Percentiles rank a stretch among this genome's conserved stretches.
Evolutionary conservation across 2,113 vertebrate species (phyloP).

Genomic region (Rhadina sibilatrix): DNA sequence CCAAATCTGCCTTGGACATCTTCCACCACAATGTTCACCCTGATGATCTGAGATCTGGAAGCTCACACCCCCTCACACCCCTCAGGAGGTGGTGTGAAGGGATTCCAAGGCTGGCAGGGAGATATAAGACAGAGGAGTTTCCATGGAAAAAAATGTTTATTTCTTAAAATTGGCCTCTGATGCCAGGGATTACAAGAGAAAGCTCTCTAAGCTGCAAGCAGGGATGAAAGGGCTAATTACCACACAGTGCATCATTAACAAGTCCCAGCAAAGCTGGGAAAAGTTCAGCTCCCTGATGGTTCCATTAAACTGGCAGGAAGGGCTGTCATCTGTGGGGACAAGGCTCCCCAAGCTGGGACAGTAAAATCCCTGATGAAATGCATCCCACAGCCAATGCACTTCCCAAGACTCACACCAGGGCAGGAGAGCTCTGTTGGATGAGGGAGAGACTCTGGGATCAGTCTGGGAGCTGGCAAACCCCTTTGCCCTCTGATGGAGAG

Average conservation of each 20-base stretch:
- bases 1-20: conserved; percentile 76
- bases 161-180: not conserved
- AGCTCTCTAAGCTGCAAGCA: not conserved
- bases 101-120: not conserved
- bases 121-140: not conserved
- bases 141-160: not conserved
- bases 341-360: not conserved
- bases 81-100: conserved; percentile 61
- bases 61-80: conserved; percentile 85
- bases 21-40: conserved; percentile 78
- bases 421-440: not conserved
- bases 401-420: rapidly evolving
- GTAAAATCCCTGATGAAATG: not conserved
- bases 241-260: not conserved
- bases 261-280: not conserved
- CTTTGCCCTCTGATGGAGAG: not conserved
- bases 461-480: not conserved
- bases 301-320: not conserved
- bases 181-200: not conserved
- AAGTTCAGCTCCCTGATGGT: not conserved
- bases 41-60: conserved; percentile 82
- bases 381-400: not conserved
- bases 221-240: not conserved
- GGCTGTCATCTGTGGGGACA: not conserved
- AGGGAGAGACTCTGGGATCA: not conserved